These are phyloP conservation scores for Rhizomys pruinosus DNA, from an alignment of 2,113 vertebrate genomes.

Conservation along the genomic window DNA sequence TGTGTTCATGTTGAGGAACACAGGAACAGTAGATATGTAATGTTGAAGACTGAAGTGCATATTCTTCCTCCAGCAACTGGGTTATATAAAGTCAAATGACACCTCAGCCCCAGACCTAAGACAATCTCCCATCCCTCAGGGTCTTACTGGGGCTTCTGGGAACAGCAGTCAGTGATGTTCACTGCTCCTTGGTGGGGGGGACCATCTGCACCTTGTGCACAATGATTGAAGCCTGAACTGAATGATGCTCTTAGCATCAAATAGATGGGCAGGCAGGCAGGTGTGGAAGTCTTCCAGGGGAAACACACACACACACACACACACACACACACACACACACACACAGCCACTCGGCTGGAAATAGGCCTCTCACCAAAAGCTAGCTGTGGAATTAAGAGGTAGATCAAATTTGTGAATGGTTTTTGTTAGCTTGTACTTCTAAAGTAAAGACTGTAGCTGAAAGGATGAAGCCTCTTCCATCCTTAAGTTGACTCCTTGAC, in stretches of 20 bases:
- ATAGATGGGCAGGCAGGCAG: neutral
- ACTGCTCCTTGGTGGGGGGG: neutral
- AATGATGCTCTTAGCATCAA: neutral
- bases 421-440: constrained; percentile 38
- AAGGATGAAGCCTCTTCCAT: neutral
- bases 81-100: neutral
- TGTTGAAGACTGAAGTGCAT: neutral
- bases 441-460: constrained; percentile 34
- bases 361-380: neutral
- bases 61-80: neutral
- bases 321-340: constrained; percentile 1
- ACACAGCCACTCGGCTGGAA: constrained; percentile 9
- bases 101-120: neutral
- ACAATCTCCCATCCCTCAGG: neutral
- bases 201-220: neutral
- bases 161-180: neutral
- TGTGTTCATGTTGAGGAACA: neutral
- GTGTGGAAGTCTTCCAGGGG: neutral
- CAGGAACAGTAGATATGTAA: neutral
- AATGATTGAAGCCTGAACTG: neutral
- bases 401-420: neutral
- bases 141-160: neutral
- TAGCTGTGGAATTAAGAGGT: neutral
- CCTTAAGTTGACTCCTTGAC: neutral
- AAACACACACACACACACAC: neutral